Percentiles rank a stretch among this genome's conserved stretches.
These are phyloP conservation scores for Bombus superbus DNA, from an alignment of 1,140 invertebrate species.

Conservation along the genomic window DNA sequence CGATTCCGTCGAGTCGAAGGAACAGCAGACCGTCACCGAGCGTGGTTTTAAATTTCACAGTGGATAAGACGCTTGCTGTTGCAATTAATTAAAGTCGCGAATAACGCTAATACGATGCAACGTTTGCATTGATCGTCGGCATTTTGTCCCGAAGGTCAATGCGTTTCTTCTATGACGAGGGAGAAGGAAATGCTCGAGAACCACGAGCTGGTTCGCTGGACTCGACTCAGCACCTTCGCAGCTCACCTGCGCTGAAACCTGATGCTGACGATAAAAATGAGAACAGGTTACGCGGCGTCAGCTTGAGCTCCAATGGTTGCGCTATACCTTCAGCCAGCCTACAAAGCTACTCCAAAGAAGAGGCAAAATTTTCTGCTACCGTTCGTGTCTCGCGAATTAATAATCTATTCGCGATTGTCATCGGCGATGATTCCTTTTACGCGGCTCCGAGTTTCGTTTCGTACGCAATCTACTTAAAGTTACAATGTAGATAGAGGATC, in stretches of 20 bases:
- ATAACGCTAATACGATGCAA: slow-evolving; percentile 25
- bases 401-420: slow-evolving; percentile 4
- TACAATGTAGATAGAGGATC: background rate
- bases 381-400: slow-evolving; percentile 2
- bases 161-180: slow-evolving; percentile 71
- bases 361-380: slow-evolving; percentile 48
- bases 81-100: slow-evolving; percentile 24
- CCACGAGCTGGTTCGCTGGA: slow-evolving; percentile 62
- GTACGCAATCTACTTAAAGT: background rate
- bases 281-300: slow-evolving; percentile 79
- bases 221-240: slow-evolving; percentile 69
- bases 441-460: background rate
- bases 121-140: slow-evolving; percentile 32
- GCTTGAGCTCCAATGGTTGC: slow-evolving; percentile 57
- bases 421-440: background rate
- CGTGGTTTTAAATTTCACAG: slow-evolving; percentile 35
- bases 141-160: slow-evolving; percentile 66
- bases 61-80: slow-evolving; percentile 20
- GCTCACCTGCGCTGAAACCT: slow-evolving; percentile 80
- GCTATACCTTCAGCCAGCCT: slow-evolving; percentile 53
- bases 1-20: background rate
- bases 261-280: slow-evolving; percentile 81
- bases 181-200: slow-evolving; percentile 62
- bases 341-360: slow-evolving; percentile 54
- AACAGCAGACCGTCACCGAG: background rate